Percentiles rank a stretch among this genome's conserved stretches.
phyloP scores from a whole-genome alignment of 2,113 vertebrate species.

The Ranitomeya variabilis region DNA sequence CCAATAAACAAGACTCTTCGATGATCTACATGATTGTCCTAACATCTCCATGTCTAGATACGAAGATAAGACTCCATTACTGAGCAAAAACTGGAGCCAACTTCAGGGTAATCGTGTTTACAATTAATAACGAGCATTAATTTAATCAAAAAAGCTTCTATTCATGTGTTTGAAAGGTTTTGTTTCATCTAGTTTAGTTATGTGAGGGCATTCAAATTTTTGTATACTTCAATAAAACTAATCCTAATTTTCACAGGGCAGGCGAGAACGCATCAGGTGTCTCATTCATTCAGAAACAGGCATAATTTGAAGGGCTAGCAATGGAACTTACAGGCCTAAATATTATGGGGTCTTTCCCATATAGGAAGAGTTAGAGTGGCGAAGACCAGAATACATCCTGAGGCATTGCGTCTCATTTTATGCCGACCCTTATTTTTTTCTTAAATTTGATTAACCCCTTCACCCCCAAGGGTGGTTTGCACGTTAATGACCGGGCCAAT shows the following conservation, averaged over 20 bases:
- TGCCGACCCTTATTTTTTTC: no score
- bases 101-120: neutral
- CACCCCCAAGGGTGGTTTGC: no score
- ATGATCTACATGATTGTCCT: neutral
- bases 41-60: neutral
- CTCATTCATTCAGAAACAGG: neutral
- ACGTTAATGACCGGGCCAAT: no score
- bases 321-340: no score
- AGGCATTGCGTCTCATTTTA: no score
- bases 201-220: neutral
- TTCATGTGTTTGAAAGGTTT: constrained; percentile 1
- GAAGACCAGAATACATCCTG: no score
- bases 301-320: no score
- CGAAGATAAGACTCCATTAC: neutral
- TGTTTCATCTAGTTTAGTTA: constrained; percentile 6
- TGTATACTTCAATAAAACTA: neutral
- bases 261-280: neutral
- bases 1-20: neutral
- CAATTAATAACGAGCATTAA: neutral
- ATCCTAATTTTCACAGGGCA: neutral
- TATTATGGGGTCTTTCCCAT: no score
- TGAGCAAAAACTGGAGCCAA: neutral
- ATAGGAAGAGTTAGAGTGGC: no score
- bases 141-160: neutral
- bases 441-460: no score